Conservation (phyloP, 2,797 vertebrate species). For the Oreonectes daqikongensis region DNA sequence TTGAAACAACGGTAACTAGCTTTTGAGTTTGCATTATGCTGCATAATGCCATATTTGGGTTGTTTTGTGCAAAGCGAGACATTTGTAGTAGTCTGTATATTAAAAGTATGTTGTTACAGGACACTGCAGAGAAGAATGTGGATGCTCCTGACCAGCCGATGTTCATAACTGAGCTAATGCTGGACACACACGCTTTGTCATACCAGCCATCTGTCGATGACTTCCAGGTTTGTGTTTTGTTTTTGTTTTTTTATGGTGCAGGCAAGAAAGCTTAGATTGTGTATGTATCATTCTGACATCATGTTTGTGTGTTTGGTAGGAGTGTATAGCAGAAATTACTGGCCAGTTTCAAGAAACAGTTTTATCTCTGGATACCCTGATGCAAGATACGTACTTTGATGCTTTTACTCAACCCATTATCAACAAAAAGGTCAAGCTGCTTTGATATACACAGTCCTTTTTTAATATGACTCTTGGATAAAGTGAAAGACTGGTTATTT, state of each 20-base stretch:
- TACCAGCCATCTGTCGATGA: constrained; percentile 80
- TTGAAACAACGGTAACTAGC: constrained; percentile 69
- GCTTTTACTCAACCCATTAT: constrained; percentile 74
- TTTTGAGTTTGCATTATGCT: neutral
- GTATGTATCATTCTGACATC: neutral
- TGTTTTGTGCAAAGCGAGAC: neutral
- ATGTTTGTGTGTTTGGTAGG: constrained; percentile 64
- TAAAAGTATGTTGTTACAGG: constrained; percentile 34
- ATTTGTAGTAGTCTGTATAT: neutral
- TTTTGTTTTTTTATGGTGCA: neutral
- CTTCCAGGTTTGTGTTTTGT: constrained; percentile 76
- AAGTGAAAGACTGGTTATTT: constrained; percentile 43
- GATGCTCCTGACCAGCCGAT: constrained; percentile 69
- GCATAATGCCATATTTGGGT: neutral
- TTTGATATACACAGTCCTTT: too few relatives aligned
- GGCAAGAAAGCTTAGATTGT: neutral
- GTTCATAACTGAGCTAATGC: constrained; percentile 80
- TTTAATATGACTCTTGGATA: too few relatives aligned
- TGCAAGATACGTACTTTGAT: constrained; percentile 76
- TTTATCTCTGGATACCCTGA: constrained; percentile 75
- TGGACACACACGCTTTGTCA: constrained; percentile 74
- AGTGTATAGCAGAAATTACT: constrained; percentile 73
- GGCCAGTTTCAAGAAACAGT: constrained; percentile 74
- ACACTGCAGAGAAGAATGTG: constrained; percentile 59
- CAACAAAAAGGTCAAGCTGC: constrained; percentile 69